These are phyloP conservation scores for Drosophila flavopinicola DNA, from an alignment of 2,888 invertebrate species.

Conservation along the genomic window DNA sequence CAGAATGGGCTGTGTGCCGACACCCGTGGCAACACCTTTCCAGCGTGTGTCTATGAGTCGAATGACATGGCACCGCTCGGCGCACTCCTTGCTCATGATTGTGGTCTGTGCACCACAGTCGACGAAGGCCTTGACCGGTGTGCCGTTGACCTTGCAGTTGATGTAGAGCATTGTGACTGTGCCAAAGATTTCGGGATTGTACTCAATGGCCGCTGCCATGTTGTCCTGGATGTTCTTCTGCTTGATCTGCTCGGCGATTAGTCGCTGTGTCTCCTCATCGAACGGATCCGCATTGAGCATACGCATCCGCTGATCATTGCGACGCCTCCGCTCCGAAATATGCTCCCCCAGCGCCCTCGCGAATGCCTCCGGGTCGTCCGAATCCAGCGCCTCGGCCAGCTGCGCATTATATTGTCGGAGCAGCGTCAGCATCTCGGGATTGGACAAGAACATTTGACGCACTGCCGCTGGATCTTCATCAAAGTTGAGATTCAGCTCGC, in stretches of 20 bases:
- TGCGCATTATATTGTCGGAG: conserved; percentile 97
- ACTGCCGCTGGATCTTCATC: conserved; percentile 94
- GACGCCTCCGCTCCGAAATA: conserved; percentile 91
- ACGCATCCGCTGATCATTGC: conserved; percentile 92
- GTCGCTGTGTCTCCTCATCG: conserved; percentile 96
- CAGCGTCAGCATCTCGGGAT: conserved; percentile 95
- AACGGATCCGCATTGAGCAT: conserved; percentile 98
- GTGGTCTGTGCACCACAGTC: conserved; percentile 99
- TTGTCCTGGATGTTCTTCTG: conserved; percentile 98
- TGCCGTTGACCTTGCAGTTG: conserved; percentile 98
- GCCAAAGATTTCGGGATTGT: conserved; percentile 99
- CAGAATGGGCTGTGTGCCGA: conserved; percentile 97
- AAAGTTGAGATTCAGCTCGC: conserved; percentile 84
- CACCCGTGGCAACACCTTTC: conserved; percentile 98
- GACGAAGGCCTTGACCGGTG: conserved; percentile 98
- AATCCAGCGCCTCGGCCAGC: conserved; percentile 94
- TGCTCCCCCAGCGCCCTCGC: conserved; percentile 92
- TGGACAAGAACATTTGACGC: conserved; percentile 93
- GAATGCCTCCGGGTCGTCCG: conserved; percentile 92
- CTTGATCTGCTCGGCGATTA: conserved; percentile 97
- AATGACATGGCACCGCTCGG: conserved; percentile 96
- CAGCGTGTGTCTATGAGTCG: conserved; percentile 94
- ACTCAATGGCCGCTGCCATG: conserved; percentile 99
- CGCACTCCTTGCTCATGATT: conserved; percentile 98
- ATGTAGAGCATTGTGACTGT: conserved; percentile 99